Evolutionary conservation across 2,113 vertebrate genomes (phyloP).

Genomic region (Casuarius casuarius): DNA sequence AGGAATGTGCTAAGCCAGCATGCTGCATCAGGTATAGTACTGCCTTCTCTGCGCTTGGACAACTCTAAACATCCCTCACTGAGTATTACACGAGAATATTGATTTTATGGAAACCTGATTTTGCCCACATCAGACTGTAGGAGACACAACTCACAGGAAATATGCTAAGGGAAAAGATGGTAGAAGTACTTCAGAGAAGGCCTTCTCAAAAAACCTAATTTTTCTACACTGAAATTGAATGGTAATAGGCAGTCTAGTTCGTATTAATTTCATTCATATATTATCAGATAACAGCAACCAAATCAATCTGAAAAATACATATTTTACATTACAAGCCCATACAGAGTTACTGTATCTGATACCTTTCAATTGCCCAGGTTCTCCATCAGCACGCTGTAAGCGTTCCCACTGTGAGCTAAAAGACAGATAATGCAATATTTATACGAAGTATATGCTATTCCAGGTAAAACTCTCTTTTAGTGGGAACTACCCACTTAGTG

Average conservation of each 20-base stretch:
- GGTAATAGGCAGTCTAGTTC: rapidly evolving
- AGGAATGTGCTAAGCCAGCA: neutral
- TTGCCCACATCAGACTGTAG: neutral
- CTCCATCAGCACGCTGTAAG: constrained; percentile 83
- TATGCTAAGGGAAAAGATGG: neutral
- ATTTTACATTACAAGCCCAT: neutral
- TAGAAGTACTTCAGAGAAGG: neutral
- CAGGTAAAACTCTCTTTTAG: neutral
- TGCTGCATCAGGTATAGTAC: neutral
- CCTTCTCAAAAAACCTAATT: neutral
- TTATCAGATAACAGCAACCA: neutral
- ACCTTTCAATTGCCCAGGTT: constrained; percentile 90
- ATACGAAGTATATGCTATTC: neutral
- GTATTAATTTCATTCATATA: neutral
- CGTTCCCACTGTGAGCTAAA: constrained; percentile 92
- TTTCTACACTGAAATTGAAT: neutral
- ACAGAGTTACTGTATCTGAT: neutral
- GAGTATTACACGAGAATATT: neutral
- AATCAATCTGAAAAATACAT: neutral
- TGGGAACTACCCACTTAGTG: neutral
- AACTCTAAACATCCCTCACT: neutral
- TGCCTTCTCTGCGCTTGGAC: neutral
- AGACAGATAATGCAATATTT: constrained; percentile 5
- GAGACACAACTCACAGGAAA: neutral
- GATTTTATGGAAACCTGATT: neutral